phyloP scores from a whole-genome alignment of 1,140 invertebrate species.

The Druon quercuslanigerum region DNA sequence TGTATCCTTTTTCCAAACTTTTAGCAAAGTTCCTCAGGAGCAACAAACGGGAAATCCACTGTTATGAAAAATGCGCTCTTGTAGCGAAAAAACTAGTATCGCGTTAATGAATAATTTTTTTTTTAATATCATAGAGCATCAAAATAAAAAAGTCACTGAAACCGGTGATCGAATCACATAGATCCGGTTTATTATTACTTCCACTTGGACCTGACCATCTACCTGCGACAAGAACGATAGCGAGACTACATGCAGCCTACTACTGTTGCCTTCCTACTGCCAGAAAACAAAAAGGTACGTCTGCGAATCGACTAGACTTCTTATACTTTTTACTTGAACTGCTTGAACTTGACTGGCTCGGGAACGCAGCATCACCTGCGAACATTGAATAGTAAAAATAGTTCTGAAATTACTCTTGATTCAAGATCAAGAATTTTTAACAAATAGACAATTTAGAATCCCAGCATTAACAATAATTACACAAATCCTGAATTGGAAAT shows the following conservation, averaged over 20 bases:
- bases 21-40: too few species aligned
- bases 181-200: not conserved
- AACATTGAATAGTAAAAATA: not conserved
- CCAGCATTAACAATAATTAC: too few species aligned
- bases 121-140: too few species aligned
- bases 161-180: not conserved
- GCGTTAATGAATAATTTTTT: too few species aligned
- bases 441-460: too few species aligned
- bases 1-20: too few species aligned
- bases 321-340: slow-evolving; percentile 36
- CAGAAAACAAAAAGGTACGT: not conserved
- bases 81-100: too few species aligned
- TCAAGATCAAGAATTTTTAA: not conserved
- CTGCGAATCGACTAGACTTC: not conserved
- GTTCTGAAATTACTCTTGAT: not conserved
- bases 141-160: not conserved
- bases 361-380: not conserved
- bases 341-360: slow-evolving; percentile 45
- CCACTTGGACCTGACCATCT: not conserved
- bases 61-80: too few species aligned
- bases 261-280: not conserved
- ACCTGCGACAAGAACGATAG: slow-evolving; percentile 29
- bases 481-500: too few species aligned
- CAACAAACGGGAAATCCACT: too few species aligned
- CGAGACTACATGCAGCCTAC: slow-evolving; percentile 6